Conservation (phyloP, 2,113 vertebrate genomes). For the Hydropotes inermis region DNA sequence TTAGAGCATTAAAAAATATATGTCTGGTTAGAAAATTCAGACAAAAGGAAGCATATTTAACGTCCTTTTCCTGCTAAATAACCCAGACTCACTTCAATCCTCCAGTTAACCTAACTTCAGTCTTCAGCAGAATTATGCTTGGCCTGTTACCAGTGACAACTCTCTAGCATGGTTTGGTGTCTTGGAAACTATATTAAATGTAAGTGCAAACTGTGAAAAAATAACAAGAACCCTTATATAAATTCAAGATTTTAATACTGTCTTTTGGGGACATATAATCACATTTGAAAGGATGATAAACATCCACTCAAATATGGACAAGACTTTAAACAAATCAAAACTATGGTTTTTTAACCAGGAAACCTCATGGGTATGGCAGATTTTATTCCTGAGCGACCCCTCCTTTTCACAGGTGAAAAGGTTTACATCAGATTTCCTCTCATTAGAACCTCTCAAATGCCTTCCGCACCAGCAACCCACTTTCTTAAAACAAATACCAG, state of each 20-base stretch:
- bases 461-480: conserved; percentile 58
- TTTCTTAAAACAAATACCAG: conserved; percentile 73
- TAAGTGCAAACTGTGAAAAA: conserved; percentile 67
- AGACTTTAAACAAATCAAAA: conserved; percentile 58
- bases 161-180: conserved; percentile 38
- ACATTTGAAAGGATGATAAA: conserved; percentile 47
- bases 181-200: conserved; percentile 66
- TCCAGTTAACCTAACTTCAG: conserved; percentile 50
- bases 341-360: conserved; percentile 25
- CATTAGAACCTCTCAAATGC: conserved; percentile 65
- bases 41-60: conserved; percentile 41
- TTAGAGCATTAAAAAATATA: conserved; percentile 3
- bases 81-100: conserved; percentile 15
- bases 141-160: conserved; percentile 57
- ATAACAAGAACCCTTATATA: conserved; percentile 58
- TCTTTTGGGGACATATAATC: conserved; percentile 43
- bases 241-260: conserved; percentile 55
- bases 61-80: conserved; percentile 33
- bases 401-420: conserved; percentile 65
- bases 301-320: conserved; percentile 49
- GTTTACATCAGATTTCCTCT: conserved; percentile 67
- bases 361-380: background rate
- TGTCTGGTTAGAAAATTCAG: conserved; percentile 32
- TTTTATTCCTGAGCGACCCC: conserved; percentile 35
- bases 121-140: conserved; percentile 65